Evolutionary conservation across 2,113 vertebrate species (phyloP).

Genomic region (Stomatorhinus ivindoensis): DNA sequence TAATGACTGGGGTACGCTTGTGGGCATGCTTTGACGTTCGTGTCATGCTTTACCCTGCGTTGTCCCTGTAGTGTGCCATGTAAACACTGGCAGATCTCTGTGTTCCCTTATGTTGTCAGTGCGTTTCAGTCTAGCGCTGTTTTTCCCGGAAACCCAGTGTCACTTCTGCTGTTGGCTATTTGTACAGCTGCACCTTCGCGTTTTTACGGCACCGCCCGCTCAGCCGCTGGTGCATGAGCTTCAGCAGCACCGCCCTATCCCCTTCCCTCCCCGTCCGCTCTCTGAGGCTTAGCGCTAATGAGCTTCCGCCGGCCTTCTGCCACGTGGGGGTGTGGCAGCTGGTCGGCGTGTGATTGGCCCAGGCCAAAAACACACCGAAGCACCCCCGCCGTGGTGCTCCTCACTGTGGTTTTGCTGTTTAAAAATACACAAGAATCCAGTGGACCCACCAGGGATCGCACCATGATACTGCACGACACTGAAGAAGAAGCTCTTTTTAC

Average conservation of each 20-base stretch:
- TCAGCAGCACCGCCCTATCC: not conserved
- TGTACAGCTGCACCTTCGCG: not conserved
- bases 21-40: not conserved
- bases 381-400: not conserved
- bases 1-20: not conserved
- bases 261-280: not conserved
- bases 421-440: not conserved
- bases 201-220: not conserved
- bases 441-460: not conserved
- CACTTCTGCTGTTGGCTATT: not conserved
- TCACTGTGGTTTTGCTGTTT: not conserved
- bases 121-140: not conserved
- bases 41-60: not conserved
- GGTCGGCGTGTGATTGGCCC: not conserved
- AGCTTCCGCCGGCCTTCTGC: not conserved
- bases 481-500: not conserved
- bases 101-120: not conserved
- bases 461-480: not conserved
- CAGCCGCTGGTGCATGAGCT: not conserved
- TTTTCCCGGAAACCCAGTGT: not conserved
- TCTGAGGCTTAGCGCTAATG: not conserved
- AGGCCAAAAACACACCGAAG: not conserved
- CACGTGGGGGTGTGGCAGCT: not conserved
- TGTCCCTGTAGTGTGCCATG: not conserved
- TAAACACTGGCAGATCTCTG: not conserved